A percentile compares a stretch with the other conserved stretches of the same genome.
Conservation (phyloP, 2,888 invertebrate genomes). For the Drosophila monieri region DNA sequence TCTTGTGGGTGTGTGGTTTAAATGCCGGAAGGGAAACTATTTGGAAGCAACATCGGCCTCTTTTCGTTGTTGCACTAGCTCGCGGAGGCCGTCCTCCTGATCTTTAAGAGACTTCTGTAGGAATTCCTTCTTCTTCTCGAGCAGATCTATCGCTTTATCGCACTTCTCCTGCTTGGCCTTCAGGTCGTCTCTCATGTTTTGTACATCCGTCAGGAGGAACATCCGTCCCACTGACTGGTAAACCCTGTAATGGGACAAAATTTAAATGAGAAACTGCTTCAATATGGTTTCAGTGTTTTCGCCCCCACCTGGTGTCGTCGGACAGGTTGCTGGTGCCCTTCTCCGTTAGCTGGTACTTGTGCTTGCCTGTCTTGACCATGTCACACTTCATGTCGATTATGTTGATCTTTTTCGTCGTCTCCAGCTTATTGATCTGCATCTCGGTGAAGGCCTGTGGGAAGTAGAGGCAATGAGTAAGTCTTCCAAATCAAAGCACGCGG, state of each 20-base stretch:
- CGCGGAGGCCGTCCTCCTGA: conserved; percentile 92
- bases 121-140: conserved; percentile 90
- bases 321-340: conserved; percentile 83
- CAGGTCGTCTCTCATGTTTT: conserved; percentile 87
- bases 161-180: conserved; percentile 86
- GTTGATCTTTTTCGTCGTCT: conserved; percentile 90
- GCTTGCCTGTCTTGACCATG: conserved; percentile 88
- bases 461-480: conserved; percentile 1
- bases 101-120: conserved; percentile 90
- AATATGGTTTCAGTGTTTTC: neutral
- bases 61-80: conserved; percentile 89
- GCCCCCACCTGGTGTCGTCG: conserved; percentile 80
- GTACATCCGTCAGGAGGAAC: conserved; percentile 89
- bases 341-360: conserved; percentile 89
- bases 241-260: conserved; percentile 67
- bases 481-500: neutral
- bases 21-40: conserved; percentile 35
- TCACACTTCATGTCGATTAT: conserved; percentile 90
- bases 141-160: conserved; percentile 88
- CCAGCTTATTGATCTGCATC: conserved; percentile 91
- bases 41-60: conserved; percentile 80
- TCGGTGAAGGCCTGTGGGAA: conserved; percentile 89
- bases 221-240: conserved; percentile 89
- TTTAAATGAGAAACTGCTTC: neutral
- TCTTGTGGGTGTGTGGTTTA: conserved; percentile 6